A percentile compares a stretch with the other conserved stretches of the same genome.
phyloP scores from a whole-genome alignment of 1,140 invertebrate species.

The Drosophila repletoides region DNA sequence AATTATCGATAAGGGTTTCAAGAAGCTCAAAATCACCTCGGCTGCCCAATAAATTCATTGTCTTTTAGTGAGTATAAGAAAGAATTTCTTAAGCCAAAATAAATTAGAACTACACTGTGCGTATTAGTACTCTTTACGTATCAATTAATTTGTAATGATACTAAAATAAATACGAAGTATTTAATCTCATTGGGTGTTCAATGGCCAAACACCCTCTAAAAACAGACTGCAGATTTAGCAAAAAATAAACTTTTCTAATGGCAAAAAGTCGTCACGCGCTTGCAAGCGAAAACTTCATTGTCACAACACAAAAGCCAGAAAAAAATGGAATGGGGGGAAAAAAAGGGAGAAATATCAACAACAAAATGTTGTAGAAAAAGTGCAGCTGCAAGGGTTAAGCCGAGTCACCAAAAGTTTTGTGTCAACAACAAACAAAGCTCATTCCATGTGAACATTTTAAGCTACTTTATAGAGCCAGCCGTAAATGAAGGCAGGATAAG shows the following conservation, averaged over 20 bases:
- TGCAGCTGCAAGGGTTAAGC: slow-evolving; percentile 57
- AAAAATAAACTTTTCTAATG: slow-evolving; percentile 52
- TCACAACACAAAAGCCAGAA: slow-evolving; percentile 39
- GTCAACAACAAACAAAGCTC: slow-evolving; percentile 26
- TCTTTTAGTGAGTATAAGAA: neutral
- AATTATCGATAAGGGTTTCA: slow-evolving; percentile 33
- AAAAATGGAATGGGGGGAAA: neutral
- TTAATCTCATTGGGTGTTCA: slow-evolving; percentile 54
- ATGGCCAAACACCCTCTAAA: slow-evolving; percentile 8
- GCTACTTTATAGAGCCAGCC: slow-evolving; percentile 45
- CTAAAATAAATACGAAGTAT: slow-evolving; percentile 14
- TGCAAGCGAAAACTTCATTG: slow-evolving; percentile 60
- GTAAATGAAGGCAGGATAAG: neutral
- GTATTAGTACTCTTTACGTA: neutral
- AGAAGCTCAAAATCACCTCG: neutral
- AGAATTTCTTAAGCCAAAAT: slow-evolving; percentile 2
- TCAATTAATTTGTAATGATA: slow-evolving; percentile 24
- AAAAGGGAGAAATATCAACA: slow-evolving; percentile 10
- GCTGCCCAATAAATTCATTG: neutral
- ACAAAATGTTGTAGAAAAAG: slow-evolving; percentile 23
- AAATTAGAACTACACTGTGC: slow-evolving; percentile 3
- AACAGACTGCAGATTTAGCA: neutral
- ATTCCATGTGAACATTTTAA: slow-evolving; percentile 47
- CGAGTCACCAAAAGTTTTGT: slow-evolving; percentile 53
- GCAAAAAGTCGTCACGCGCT: slow-evolving; percentile 51